A percentile compares a stretch with the other conserved stretches of the same genome.
These are phyloP conservation scores for Dipodomys ordii DNA, from an alignment of 2,113 vertebrate species.

Conservation along the genomic window DNA sequence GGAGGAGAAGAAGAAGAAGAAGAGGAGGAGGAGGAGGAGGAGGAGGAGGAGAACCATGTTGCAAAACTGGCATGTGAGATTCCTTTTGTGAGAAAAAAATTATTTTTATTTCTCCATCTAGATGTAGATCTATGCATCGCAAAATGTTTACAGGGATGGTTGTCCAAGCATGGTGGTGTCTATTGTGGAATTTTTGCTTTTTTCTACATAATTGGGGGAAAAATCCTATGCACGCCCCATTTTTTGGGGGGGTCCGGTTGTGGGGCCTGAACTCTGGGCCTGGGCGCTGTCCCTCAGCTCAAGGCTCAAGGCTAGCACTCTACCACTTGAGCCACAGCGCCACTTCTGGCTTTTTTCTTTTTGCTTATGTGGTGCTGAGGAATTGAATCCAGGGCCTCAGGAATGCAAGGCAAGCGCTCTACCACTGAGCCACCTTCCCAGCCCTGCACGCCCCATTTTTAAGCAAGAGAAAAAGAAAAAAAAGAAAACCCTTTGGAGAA, in stretches of 20 bases:
- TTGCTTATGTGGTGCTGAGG: too few relatives aligned
- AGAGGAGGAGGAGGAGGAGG: too few relatives aligned
- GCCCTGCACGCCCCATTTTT: not conserved
- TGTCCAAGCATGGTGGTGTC: conserved; percentile 48
- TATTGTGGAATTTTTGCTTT: conserved; percentile 48
- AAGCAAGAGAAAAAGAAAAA: not conserved
- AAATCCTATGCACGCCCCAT: not conserved
- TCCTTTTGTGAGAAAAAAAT: conserved; percentile 44
- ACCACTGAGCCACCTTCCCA: too few relatives aligned
- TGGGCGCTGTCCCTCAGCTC: too few relatives aligned
- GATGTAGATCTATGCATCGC: conserved; percentile 7
- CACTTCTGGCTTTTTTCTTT: too few relatives aligned
- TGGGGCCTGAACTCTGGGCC: too few relatives aligned
- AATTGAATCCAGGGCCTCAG: too few relatives aligned
- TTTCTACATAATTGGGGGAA: conserved; percentile 48
- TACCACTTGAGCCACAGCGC: too few relatives aligned
- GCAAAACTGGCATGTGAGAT: conserved; percentile 37
- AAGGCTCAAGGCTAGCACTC: too few relatives aligned
- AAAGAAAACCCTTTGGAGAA: conserved; percentile 29
- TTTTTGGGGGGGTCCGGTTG: not conserved
- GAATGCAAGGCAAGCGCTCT: too few relatives aligned
- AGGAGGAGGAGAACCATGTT: not conserved
- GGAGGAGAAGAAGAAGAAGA: too few relatives aligned
- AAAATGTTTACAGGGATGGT: not conserved
- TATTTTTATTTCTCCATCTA: conserved; percentile 66